Evolutionary conservation across 2,113 vertebrate species (phyloP).

Genomic region (Patagioenas fasciata): DNA sequence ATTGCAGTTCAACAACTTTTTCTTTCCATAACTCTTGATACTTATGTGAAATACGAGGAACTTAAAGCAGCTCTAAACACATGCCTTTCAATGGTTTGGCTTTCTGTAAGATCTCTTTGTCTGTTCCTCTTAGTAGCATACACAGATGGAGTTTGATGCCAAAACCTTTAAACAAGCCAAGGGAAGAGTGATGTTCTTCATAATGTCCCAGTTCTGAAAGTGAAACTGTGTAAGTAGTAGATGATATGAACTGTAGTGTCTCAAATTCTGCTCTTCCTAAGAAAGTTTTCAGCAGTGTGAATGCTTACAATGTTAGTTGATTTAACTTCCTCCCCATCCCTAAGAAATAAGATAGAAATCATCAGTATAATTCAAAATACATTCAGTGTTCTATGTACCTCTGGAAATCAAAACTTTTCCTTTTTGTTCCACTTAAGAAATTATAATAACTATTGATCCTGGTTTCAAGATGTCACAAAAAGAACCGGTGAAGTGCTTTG

Average conservation of each 20-base stretch:
- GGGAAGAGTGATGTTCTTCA: background rate
- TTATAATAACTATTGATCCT: constrained; percentile 23
- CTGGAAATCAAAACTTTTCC: background rate
- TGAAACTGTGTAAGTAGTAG: accelerated
- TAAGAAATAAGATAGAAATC: background rate
- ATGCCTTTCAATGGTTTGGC: background rate
- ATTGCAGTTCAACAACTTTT: background rate
- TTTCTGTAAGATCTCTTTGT: background rate
- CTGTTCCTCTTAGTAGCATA: background rate
- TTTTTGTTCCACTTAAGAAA: background rate
- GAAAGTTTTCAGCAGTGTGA: background rate
- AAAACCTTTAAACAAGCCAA: background rate
- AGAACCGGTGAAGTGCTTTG: background rate
- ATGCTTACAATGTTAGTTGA: background rate
- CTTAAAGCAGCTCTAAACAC: background rate
- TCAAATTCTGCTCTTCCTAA: background rate
- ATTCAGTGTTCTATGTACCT: background rate
- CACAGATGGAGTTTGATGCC: background rate
- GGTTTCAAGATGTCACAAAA: background rate
- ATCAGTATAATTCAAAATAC: background rate
- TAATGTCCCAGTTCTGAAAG: background rate
- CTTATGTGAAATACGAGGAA: background rate
- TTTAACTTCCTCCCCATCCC: background rate
- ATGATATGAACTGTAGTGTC: background rate
- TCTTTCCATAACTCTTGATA: background rate